Base-by-base conservation (phyloP, 23 tunicate species). In the Trididemnum clinides region DNA sequence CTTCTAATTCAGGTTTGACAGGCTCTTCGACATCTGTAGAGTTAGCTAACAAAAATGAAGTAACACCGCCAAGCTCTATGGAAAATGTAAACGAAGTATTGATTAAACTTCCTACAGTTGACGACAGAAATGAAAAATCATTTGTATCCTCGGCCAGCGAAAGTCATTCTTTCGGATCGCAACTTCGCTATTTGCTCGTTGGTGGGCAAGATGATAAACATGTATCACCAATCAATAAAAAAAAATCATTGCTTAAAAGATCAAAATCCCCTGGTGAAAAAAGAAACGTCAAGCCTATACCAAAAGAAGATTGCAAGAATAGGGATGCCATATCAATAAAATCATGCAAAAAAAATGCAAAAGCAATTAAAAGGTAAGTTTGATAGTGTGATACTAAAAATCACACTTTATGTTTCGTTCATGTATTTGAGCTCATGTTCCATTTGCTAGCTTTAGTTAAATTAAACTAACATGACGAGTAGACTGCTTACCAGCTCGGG, bases 181-280 rank as follows among this genome's bases (percentile, higher is more conserved):
- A 89, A 33, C 72, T 89, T 2, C 79, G 88, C 34, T 86, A 70
- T 38, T 37, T 89, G 6, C 62, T 89, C 6, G 82, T 88, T 3
- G 94, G 94, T 38, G 78, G 64, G 28, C 82, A 83, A 25, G 94
- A 89, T 57, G 77, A 65, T 33, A 89, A 89, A 49, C 86, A 84
- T 49, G 88, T 85, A 28, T 90, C 95, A 3, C 95, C 95, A 21
- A 37, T 90, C 22, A 57, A 87, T n/a, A 51, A 87, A 72, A 90
- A 90, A 58, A 85, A 87, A 1, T 85, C 95, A 1, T 54, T 90
- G n/a, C 83, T 90, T 15, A 90, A 90, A 57, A 51, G 90, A 62
- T 90, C 95, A 0, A 90, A 90, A 32, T 89, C 94, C 19, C 94
- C 94, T 15, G 94, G 94, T 18, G 94, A 88, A 34, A n/a, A n/a